Evolutionary conservation across 2,888 invertebrate species (phyloP).

Genomic region (Thelaira solivaga): DNA sequence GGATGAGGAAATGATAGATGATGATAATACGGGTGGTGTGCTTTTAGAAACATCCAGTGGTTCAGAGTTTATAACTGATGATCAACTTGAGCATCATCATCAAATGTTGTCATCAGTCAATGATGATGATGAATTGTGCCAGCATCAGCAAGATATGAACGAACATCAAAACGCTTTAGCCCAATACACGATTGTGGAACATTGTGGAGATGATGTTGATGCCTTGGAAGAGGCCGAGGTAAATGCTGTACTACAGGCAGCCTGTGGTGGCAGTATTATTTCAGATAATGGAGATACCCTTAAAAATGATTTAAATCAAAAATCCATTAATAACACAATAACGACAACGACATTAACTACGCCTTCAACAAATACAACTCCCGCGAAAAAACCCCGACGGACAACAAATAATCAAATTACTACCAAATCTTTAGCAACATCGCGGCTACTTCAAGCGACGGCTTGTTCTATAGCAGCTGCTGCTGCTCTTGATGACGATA

Average conservation of each 20-base stretch:
- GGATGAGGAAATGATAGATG: conserved; percentile 72
- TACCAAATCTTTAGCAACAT: conserved; percentile 62
- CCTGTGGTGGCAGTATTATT: conserved; percentile 49
- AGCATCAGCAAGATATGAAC: conserved; percentile 61
- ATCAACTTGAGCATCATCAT: conserved; percentile 66
- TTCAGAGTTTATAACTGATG: conserved; percentile 67
- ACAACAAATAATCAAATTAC: conserved; percentile 27
- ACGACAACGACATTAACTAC: not conserved
- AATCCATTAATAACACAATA: conserved; percentile 5
- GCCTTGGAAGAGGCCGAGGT: conserved; percentile 68
- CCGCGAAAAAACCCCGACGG: conserved; percentile 63
- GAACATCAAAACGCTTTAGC: conserved; percentile 67
- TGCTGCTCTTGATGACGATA: conserved; percentile 71
- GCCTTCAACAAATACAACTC: not conserved
- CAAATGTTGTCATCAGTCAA: conserved; percentile 64
- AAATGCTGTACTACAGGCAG: conserved; percentile 61
- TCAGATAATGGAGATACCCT: conserved; percentile 12
- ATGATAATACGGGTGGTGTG: conserved; percentile 64
- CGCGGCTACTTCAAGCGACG: conserved; percentile 72
- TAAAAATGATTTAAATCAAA: conserved; percentile 48
- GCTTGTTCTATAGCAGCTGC: conserved; percentile 71
- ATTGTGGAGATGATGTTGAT: conserved; percentile 65
- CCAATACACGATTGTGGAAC: conserved; percentile 72
- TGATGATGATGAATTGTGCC: conserved; percentile 64
- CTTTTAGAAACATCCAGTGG: conserved; percentile 63